Evolutionary conservation across 2,888 invertebrate genomes (phyloP).

Genomic region (Xylocampa areola): DNA sequence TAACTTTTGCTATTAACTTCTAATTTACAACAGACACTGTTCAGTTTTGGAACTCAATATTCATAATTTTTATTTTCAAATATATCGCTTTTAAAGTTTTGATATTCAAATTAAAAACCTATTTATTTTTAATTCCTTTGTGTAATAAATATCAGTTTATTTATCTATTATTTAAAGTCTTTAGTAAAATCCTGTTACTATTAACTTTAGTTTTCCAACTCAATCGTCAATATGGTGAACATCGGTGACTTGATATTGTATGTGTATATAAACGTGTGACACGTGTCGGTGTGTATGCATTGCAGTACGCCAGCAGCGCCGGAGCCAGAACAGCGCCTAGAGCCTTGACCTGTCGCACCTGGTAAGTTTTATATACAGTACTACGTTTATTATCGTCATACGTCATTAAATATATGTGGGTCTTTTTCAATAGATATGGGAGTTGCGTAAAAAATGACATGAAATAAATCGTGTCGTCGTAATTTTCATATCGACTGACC

Average conservation of each 20-base stretch:
- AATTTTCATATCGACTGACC: too few relatives aligned
- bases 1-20: constrained; percentile 18
- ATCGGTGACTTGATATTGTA: constrained; percentile 60
- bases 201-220: too few relatives aligned
- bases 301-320: constrained; percentile 98
- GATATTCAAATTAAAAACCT: too few relatives aligned
- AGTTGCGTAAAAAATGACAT: too few relatives aligned
- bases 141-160: too few relatives aligned
- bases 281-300: constrained; percentile 84
- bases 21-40: too few relatives aligned
- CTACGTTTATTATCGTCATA: constrained; percentile 8
- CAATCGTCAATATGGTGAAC: constrained; percentile 58
- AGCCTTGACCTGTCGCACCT: constrained; percentile 84
- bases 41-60: too few relatives aligned
- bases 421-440: constrained; percentile 14
- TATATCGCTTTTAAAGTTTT: too few relatives aligned
- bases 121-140: too few relatives aligned
- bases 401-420: background rate
- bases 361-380: constrained; percentile 70
- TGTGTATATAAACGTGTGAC: constrained; percentile 75
- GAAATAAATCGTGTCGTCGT: too few relatives aligned
- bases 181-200: background rate
- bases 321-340: constrained; percentile 95
- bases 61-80: too few relatives aligned
- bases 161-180: background rate